These are phyloP conservation scores for Caenorhabditis wallacei DNA, from an alignment of 2,888 invertebrate species.

Conservation along the genomic window DNA sequence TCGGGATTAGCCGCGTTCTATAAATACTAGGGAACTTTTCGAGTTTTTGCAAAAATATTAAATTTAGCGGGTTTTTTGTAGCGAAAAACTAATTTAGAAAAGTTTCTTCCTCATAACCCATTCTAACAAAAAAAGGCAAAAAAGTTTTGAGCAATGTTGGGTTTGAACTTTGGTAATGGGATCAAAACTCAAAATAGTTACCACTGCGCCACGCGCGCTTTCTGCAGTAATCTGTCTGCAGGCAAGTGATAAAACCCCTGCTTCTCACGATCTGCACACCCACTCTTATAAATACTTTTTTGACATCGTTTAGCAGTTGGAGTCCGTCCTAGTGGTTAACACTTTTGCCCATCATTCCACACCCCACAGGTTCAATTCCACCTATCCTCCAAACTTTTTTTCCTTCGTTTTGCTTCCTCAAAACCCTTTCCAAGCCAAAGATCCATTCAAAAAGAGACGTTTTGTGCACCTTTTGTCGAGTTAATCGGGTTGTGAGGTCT, in stretches of 20 bases:
- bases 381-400: background rate
- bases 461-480: background rate
- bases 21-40: too few relatives aligned
- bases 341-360: background rate
- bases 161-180: background rate
- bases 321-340: background rate
- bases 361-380: background rate
- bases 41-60: conserved; percentile 10
- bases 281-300: background rate
- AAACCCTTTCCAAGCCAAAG: background rate
- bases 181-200: background rate
- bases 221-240: background rate
- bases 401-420: background rate
- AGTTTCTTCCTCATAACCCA: too few relatives aligned
- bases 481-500: background rate
- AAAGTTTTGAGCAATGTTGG: too few relatives aligned
- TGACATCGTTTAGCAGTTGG: too few relatives aligned
- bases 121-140: background rate
- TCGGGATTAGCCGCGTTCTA: too few relatives aligned
- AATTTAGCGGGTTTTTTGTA: background rate
- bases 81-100: conserved; percentile 3
- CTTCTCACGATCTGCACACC: too few relatives aligned
- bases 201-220: background rate
- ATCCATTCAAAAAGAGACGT: conserved; percentile 19
- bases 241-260: background rate